phyloP scores from a whole-genome alignment of 2,888 invertebrate species.

The Metallyticus violacea region DNA sequence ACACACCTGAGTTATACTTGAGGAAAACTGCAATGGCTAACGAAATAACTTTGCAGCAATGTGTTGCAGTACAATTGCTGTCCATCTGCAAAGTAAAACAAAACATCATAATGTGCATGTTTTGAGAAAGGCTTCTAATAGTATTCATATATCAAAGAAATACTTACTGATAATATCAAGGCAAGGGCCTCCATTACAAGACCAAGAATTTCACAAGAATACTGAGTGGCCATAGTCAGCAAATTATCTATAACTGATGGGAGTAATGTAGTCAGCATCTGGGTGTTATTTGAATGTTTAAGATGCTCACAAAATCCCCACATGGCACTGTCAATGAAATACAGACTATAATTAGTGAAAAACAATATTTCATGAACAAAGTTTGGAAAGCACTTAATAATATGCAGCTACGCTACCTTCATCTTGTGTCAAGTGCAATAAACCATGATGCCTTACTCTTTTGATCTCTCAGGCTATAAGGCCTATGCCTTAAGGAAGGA shows the following conservation, averaged over 20 bases:
- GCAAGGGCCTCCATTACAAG: constrained; percentile 54
- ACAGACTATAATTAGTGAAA: background rate
- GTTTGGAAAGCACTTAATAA: background rate
- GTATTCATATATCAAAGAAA: background rate
- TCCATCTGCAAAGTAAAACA: constrained; percentile 51
- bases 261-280: constrained; percentile 47
- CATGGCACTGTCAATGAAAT: constrained; percentile 42
- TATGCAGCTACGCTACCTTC: background rate
- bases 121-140: background rate
- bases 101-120: background rate
- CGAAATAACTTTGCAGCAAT: constrained; percentile 61
- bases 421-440: no score
- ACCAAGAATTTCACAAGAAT: constrained; percentile 52
- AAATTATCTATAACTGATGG: constrained; percentile 54
- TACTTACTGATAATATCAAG: constrained; percentile 51
- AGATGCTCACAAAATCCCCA: constrained; percentile 55
- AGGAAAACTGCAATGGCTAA: constrained; percentile 65
- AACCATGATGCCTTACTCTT: no score
- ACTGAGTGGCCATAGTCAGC: constrained; percentile 52
- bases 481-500: no score
- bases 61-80: constrained; percentile 58
- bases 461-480: no score
- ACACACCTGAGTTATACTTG: constrained; percentile 50
- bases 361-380: background rate
- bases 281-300: constrained; percentile 48